Conservation (phyloP, 2,888 invertebrate species). For the Dolomedes plantarius region DNA sequence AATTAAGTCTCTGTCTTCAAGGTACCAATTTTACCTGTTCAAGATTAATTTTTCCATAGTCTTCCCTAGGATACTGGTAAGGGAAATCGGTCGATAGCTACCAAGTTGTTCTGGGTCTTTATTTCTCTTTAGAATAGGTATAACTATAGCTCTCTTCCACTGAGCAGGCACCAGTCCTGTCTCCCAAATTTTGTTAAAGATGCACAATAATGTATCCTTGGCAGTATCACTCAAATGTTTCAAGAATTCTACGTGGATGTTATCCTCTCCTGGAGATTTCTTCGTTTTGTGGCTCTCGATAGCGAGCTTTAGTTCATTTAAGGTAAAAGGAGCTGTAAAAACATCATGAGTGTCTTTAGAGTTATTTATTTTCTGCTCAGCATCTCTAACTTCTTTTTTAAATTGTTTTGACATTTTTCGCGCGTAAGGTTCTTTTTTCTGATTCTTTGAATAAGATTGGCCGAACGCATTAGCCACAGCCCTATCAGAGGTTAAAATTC, state of each 20-base stretch:
- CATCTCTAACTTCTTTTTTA: neutral
- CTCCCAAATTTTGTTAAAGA: slow-evolving; percentile 14
- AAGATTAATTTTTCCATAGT: too few species aligned
- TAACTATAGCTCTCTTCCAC: neutral
- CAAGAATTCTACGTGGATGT: slow-evolving; percentile 1
- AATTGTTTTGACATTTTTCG: neutral
- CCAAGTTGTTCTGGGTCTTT: neutral
- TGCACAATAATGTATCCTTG: neutral
- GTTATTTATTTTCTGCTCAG: too few species aligned
- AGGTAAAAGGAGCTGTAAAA: too few species aligned
- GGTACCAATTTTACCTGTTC: too few species aligned
- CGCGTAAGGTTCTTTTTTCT: neutral
- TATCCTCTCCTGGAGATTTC: neutral
- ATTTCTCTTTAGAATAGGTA: neutral
- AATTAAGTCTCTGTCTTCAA: too few species aligned
- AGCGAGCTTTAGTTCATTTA: too few species aligned
- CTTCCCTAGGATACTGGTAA: too few species aligned
- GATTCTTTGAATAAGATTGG: neutral
- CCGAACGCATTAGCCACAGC: slow-evolving; percentile 9
- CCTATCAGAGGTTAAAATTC: neutral
- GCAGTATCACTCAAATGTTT: neutral
- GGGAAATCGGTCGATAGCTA: too few species aligned
- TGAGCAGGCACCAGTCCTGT: neutral
- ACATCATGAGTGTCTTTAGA: too few species aligned
- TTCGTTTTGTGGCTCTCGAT: too few species aligned